Base-by-base conservation (phyloP, 2,113 vertebrate genomes). In the Mirza zaza region DNA sequence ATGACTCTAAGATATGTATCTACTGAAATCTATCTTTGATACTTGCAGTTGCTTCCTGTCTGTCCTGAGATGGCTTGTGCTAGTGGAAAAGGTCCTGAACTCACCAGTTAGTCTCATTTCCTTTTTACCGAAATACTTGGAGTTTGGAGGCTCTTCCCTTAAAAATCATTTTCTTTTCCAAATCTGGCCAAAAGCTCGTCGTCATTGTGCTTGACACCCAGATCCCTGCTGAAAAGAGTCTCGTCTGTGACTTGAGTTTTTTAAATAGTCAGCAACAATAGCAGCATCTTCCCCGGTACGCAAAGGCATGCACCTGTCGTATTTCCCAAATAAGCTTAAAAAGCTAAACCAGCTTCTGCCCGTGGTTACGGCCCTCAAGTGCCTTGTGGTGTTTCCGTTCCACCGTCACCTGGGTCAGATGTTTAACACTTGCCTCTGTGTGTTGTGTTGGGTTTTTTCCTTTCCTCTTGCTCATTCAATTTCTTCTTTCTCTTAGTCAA, bases 401-500 rank as follows among this genome's bases (percentile, higher is more conserved):
- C 7, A 4, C 80, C 11, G 0, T 70, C 55, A 6, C 48, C 27
- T n/a, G 52, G 90, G 70, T 55, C 63, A 55, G 20, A 15, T 15
- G 45, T 71, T 84, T 42, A 15, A 65, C 8, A 4, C 68, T 76
- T 1, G 1, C 50, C 82, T 91, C 71, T 77, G 61, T 55, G 34
- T 80, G 57, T 65, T 71, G 20, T 65, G 63, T 73, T 82, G 89
- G 4, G 29, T 92, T 96, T 42, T 95, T 39, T 93, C 57, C 27
- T 68, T 25, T 91, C 61, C 27, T 87, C 84, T 96, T 8, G 63
- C 81, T 92, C 76, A 29, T 79, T 95, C 83, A 12, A 2, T 59
- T 90, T 95, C 96, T 96, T 67, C 68, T 68, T 79, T 82, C 59
- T 97, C 75, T 92, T 71, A 61, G 59, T 67, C 81, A 59, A 94